phyloP scores from a whole-genome alignment of 2,888 invertebrate species.

The Polyommatus iphigenia region DNA sequence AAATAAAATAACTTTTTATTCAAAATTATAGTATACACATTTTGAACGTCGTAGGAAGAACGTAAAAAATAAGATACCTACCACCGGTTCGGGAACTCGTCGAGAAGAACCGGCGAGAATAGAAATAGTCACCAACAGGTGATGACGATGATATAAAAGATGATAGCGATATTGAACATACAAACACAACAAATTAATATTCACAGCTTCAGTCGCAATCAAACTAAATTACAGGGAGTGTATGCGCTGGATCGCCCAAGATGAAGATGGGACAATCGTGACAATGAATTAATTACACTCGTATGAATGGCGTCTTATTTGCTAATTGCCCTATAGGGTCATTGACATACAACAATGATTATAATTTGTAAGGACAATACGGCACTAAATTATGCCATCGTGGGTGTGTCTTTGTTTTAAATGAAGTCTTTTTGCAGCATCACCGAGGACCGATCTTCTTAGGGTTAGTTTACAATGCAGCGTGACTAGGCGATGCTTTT shows the following conservation, averaged over 20 bases:
- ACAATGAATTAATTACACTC: conserved; percentile 29
- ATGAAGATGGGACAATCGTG: conserved; percentile 27
- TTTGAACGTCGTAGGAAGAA: too few relatives aligned
- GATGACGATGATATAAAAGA: neutral
- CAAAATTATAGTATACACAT: too few relatives aligned
- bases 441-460: neutral
- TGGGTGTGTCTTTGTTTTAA: conserved; percentile 8
- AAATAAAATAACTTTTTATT: too few relatives aligned
- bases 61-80: too few relatives aligned
- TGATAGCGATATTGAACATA: neutral
- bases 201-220: conserved; percentile 21
- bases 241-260: conserved; percentile 25
- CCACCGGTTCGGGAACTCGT: too few relatives aligned
- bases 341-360: conserved; percentile 5
- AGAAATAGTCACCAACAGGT: too few relatives aligned
- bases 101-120: too few relatives aligned
- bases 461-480: neutral
- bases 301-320: conserved; percentile 28
- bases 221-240: conserved; percentile 8
- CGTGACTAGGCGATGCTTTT: neutral
- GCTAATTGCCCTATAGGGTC: conserved; percentile 21
- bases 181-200: conserved; percentile 35
- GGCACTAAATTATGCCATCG: conserved; percentile 1
- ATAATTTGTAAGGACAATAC: conserved; percentile 2
- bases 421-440: neutral